These are phyloP conservation scores for Cnemophilus loriae DNA, from an alignment of 2,113 vertebrate genomes.

Conservation along the genomic window DNA sequence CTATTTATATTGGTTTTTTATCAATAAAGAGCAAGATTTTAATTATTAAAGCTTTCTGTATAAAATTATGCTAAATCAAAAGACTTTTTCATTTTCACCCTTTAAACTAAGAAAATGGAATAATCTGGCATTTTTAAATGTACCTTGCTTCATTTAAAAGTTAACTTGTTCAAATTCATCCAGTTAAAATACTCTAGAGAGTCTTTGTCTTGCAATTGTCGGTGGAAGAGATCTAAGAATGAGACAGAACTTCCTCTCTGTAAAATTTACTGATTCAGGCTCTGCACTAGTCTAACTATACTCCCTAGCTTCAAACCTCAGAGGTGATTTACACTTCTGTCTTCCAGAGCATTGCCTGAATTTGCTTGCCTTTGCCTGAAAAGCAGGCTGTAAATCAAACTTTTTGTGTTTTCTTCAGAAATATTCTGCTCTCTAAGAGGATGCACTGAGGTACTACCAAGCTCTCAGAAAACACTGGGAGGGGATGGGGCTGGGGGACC, in stretches of 20 bases:
- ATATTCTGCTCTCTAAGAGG: rapidly evolving
- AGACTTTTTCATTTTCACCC: background rate
- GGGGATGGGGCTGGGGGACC: too few relatives aligned
- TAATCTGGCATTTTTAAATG: background rate
- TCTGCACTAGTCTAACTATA: background rate
- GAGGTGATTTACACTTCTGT: background rate
- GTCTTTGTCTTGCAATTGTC: background rate
- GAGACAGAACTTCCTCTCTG: background rate
- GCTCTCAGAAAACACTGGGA: background rate
- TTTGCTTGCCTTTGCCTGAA: background rate
- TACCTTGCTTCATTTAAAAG: background rate
- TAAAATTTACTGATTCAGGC: background rate
- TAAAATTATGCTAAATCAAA: background rate
- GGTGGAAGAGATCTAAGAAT: background rate
- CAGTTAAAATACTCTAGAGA: background rate
- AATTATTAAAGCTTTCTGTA: background rate
- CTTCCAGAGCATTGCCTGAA: background rate
- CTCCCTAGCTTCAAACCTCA: background rate
- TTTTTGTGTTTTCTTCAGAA: background rate
- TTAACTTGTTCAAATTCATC: background rate
- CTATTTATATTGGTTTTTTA: background rate
- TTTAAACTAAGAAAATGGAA: background rate
- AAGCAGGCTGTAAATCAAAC: background rate
- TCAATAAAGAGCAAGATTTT: background rate
- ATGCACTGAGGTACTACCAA: background rate